phyloP scores from a whole-genome alignment of 2,113 vertebrate genomes.

The Laticauda colubrina region DNA sequence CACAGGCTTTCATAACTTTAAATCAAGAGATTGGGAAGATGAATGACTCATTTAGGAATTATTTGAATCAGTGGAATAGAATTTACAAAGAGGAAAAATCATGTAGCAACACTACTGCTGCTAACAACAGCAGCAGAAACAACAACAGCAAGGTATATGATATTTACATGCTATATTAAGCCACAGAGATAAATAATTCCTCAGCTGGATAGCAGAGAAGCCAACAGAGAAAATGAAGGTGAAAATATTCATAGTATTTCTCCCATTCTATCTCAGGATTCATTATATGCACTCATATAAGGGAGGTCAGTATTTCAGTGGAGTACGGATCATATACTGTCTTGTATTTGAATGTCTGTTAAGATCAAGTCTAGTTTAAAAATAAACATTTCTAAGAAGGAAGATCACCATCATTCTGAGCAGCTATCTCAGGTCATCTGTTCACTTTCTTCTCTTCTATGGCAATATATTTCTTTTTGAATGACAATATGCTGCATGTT shows the following conservation, averaged over 20 bases:
- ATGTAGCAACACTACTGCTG: not conserved
- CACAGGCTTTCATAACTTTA: not conserved
- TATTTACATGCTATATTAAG: not conserved
- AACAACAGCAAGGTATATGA: not conserved
- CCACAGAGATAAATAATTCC: not conserved
- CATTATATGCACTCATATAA: not conserved
- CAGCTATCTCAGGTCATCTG: not conserved
- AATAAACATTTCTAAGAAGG: not conserved
- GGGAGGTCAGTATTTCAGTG: not conserved
- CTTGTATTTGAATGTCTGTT: not conserved
- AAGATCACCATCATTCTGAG: not conserved
- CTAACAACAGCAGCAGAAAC: not conserved
- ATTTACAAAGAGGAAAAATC: not conserved
- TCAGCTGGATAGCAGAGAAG: not conserved
- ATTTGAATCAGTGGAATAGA: not conserved
- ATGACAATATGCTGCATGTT: not conserved
- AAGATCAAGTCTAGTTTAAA: not conserved
- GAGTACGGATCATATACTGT: not conserved
- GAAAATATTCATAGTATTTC: not conserved
- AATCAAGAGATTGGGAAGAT: slow-evolving; percentile 3
- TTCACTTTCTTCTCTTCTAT: not conserved
- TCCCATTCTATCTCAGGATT: not conserved
- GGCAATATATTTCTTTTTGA: not conserved
- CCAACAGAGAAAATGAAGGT: not conserved
- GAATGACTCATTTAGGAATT: slow-evolving; percentile 1